These are phyloP conservation scores for Seriola dumerili DNA, from an alignment of 2,113 vertebrate species.

Conservation along the genomic window DNA sequence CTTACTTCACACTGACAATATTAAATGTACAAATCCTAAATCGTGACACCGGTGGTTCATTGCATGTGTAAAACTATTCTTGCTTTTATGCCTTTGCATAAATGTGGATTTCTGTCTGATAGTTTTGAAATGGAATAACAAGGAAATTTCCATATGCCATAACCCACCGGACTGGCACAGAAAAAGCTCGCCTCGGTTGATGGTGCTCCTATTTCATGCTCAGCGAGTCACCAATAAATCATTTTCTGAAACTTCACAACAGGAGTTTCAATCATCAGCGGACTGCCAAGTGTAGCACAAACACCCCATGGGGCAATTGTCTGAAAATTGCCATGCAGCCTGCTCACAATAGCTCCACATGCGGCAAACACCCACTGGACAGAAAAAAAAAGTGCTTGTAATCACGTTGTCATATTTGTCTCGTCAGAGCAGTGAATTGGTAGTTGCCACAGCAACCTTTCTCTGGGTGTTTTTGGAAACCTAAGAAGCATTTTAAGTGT, in stretches of 20 bases:
- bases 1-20: not conserved
- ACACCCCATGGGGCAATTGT: conserved; percentile 10
- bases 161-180: not conserved
- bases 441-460: conserved; percentile 49
- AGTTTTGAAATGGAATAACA: conserved; percentile 17
- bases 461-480: not conserved
- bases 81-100: conserved; percentile 10
- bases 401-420: conserved; percentile 22
- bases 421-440: conserved; percentile 14
- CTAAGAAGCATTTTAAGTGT: not conserved
- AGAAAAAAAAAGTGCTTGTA: conserved; percentile 18
- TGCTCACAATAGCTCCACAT: conserved; percentile 10
- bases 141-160: not conserved
- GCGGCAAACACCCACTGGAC: not conserved
- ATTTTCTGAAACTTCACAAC: conserved; percentile 7
- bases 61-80: not conserved
- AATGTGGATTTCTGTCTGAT: conserved; percentile 3
- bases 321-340: not conserved
- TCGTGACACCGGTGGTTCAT: not conserved
- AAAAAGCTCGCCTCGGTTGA: conserved; percentile 3
- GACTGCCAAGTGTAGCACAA: not conserved
- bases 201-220: conserved; percentile 29
- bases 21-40: not conserved
- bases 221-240: conserved; percentile 14
- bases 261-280: conserved; percentile 16